Base-by-base conservation (phyloP, 1,140 invertebrate species). In the Alviniconcha marisindica region DNA sequence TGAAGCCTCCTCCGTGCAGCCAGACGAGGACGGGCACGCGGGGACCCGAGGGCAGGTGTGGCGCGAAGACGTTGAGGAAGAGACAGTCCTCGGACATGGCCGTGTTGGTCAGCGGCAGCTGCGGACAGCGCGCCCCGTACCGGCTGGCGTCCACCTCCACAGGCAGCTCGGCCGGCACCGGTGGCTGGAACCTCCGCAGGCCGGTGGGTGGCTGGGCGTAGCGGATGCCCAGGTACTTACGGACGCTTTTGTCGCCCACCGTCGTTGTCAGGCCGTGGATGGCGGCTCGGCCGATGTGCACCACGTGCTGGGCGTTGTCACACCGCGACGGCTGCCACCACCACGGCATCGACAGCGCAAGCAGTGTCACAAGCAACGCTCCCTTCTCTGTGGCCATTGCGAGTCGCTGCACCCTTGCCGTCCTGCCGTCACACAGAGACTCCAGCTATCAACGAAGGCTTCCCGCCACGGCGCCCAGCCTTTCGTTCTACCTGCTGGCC, bases 1-100 rank as follows among this genome's bases (percentile, higher is more conserved):
- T 69, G 63, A 87, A 88, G 24, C 81, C 82, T 15, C 88, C 88
- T 1, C 86, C 86, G 83, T 89, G 87, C 24, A 89, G 73, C 78
- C 81, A 89, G 51, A 87, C 82, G 18, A 89, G 44, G 4, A 86
- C 87, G 4, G 88, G 54, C n/a, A 63, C 42, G 28, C 12, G 15
- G 5, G 24, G 14, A 7, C 14, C 3, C 21, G 28, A 38, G 1
- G 69, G 48, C 40, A 33, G 28, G n/a, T n/a, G n/a, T 5, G 86
- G 69, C 31, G 44, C 24, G 81, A 66, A 89, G 54, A 89, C 83
- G 80, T 89, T 89, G 66, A 89, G 82, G 51, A 84, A 84, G 5
- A 89, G 81, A 60, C 89, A 89, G 85, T 90, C 87, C 83, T 90
- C 87, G 1, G 78, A 80, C 78, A 80, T 80, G 31, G 54, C 80